A percentile compares a stretch with the other conserved stretches of the same genome.
Conservation (phyloP, 1,140 invertebrate genomes). For the Danaus melanippus region DNA sequence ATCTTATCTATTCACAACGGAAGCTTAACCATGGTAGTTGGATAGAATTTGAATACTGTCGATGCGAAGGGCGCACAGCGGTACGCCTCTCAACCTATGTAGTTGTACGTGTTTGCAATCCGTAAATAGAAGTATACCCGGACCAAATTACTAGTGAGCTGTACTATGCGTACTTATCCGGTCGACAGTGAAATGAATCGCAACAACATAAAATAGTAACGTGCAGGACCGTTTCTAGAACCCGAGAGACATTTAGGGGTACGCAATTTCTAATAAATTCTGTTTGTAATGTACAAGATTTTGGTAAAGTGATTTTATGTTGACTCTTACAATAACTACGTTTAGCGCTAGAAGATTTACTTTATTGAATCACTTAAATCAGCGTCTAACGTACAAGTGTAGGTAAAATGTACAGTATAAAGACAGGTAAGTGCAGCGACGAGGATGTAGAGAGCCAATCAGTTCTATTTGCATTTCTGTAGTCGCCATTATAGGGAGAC, state of each 20-base stretch:
- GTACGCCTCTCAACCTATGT: conserved; percentile 29
- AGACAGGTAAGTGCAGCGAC: conserved; percentile 33
- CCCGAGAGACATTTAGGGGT: conserved; percentile 28
- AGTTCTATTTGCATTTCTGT: conserved; percentile 54
- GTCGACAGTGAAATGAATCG: conserved; percentile 25
- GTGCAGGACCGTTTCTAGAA: conserved; percentile 19
- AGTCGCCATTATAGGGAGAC: conserved; percentile 41
- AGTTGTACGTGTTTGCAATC: conserved; percentile 48
- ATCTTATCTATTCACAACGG: conserved; percentile 57
- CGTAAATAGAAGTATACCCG: conserved; percentile 36
- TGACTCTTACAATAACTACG: conserved; percentile 37
- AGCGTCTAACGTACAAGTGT: conserved; percentile 22
- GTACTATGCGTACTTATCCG: conserved; percentile 22
- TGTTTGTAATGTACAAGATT: conserved; percentile 31
- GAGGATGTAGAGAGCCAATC: conserved; percentile 39
- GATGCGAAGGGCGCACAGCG: conserved; percentile 31
- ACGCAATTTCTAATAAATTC: conserved; percentile 35
- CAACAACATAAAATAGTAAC: conserved; percentile 29
- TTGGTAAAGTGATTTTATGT: conserved; percentile 35
- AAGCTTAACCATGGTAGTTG: conserved; percentile 33
- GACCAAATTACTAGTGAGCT: conserved; percentile 26
- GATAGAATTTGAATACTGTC: conserved; percentile 56
- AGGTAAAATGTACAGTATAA: conserved; percentile 33
- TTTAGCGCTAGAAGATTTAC: conserved; percentile 29
- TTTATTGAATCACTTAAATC: conserved; percentile 23